These are phyloP conservation scores for Antheraea yamamai DNA, from an alignment of 2,888 invertebrate species.

Conservation along the genomic window DNA sequence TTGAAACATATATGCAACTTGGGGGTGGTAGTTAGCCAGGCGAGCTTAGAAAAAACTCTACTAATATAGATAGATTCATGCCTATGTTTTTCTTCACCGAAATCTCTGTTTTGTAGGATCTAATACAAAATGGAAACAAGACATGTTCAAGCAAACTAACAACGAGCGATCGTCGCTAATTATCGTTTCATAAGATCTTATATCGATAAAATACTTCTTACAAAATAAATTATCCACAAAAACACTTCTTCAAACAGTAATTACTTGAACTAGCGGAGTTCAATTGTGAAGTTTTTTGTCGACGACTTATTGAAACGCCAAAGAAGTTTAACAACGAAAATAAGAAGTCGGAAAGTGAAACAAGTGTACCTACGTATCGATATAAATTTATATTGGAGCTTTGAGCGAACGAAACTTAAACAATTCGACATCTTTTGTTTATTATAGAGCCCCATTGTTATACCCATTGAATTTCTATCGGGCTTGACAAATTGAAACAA, in stretches of 20 bases:
- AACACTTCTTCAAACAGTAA: not conserved
- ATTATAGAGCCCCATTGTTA: conserved; percentile 56
- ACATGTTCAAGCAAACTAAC: too few relatives aligned
- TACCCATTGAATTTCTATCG: conserved; percentile 67
- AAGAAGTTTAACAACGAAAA: not conserved
- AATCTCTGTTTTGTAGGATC: too few relatives aligned
- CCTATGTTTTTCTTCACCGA: too few relatives aligned
- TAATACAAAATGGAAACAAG: too few relatives aligned
- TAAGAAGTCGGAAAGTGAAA: conserved; percentile 20
- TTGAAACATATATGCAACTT: too few relatives aligned
- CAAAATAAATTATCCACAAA: not conserved
- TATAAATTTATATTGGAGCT: conserved; percentile 31
- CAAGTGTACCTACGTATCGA: conserved; percentile 28
- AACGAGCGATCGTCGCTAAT: too few relatives aligned
- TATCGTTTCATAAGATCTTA: too few relatives aligned
- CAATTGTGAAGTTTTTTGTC: not conserved
- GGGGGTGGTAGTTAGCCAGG: too few relatives aligned
- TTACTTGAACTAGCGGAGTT: conserved; percentile 2
- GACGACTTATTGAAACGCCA: conserved; percentile 9
- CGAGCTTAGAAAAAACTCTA: too few relatives aligned
- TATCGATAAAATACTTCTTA: not conserved
- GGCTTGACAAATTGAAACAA: conserved; percentile 74
- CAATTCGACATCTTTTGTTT: conserved; percentile 63
- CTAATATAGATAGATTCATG: too few relatives aligned
- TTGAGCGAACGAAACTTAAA: conserved; percentile 35